Evolutionary conservation across 2,797 vertebrate genomes (phyloP).

Genomic region (Neosilurus hyrtlii): DNA sequence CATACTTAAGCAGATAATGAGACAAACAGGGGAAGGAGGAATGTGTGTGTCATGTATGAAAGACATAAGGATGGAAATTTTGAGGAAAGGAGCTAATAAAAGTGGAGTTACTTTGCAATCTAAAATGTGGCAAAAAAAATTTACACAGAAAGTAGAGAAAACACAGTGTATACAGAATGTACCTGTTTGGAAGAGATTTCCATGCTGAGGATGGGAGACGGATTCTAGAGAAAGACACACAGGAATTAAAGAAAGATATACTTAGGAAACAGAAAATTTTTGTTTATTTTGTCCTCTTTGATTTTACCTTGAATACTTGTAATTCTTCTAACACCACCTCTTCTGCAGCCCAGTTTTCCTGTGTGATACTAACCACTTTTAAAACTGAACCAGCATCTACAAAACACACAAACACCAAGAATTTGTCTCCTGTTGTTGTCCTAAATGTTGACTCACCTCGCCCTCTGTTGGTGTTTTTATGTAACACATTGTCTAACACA

Average conservation of each 20-base stretch:
- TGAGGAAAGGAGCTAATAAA: background rate
- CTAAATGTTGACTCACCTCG: slow-evolving; percentile 41
- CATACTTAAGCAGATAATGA: slow-evolving; percentile 42
- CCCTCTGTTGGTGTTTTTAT: slow-evolving; percentile 64
- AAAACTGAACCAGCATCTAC: slow-evolving; percentile 87
- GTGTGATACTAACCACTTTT: slow-evolving; percentile 93
- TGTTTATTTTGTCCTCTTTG: background rate
- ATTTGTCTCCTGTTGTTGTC: background rate
- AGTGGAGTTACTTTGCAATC: background rate
- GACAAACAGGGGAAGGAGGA: slow-evolving; percentile 39
- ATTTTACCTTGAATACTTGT: slow-evolving; percentile 89
- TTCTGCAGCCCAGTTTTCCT: slow-evolving; percentile 90
- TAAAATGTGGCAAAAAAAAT: background rate
- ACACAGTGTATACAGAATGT: slow-evolving; percentile 43
- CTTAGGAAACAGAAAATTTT: background rate
- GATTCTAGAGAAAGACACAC: slow-evolving; percentile 73
- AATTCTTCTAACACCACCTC: slow-evolving; percentile 93
- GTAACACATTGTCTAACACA: background rate
- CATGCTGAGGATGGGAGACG: slow-evolving; percentile 83
- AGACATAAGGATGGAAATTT: background rate
- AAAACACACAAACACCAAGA: slow-evolving; percentile 12
- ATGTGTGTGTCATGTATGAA: slow-evolving; percentile 9
- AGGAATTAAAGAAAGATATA: background rate
- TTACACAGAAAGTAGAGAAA: background rate
- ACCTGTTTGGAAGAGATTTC: slow-evolving; percentile 96